These are phyloP conservation scores for Catharus minimus DNA, from an alignment of 2,113 vertebrate species.

Conservation along the genomic window DNA sequence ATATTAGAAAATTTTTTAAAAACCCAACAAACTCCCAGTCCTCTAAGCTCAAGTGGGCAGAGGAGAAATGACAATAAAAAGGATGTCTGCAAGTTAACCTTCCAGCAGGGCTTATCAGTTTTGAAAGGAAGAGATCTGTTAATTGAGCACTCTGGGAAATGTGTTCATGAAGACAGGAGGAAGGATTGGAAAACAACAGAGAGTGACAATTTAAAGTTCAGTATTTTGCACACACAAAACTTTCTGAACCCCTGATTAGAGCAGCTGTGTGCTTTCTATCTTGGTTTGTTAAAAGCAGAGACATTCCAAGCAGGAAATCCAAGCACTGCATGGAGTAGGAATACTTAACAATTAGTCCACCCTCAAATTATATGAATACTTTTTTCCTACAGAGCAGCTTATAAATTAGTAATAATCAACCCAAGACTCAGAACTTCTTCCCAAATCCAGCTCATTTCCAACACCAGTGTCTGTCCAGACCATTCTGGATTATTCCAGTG, in stretches of 20 bases:
- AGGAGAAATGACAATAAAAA: neutral
- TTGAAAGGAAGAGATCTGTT: neutral
- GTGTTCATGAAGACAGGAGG: neutral
- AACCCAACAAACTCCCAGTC: neutral
- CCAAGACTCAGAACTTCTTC: neutral
- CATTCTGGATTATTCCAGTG: neutral
- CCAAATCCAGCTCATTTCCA: neutral
- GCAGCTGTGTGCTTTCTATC: neutral
- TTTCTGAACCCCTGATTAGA: neutral
- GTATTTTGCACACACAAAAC: neutral
- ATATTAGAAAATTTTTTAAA: neutral
- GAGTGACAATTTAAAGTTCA: neutral
- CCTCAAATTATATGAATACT: neutral
- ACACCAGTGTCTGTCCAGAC: neutral
- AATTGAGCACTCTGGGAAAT: neutral
- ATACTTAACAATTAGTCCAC: neutral
- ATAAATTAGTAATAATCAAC: neutral
- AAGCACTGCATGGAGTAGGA: fast-evolving
- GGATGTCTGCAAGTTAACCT: conserved; percentile 25
- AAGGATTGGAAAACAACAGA: neutral
- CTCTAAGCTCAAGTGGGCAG: neutral
- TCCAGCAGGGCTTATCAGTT: neutral
- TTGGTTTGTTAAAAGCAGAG: neutral
- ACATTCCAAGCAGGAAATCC: neutral
- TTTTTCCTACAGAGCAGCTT: neutral